Conservation (phyloP, 2,113 vertebrate genomes). For the Antechinus flavipes region DNA sequence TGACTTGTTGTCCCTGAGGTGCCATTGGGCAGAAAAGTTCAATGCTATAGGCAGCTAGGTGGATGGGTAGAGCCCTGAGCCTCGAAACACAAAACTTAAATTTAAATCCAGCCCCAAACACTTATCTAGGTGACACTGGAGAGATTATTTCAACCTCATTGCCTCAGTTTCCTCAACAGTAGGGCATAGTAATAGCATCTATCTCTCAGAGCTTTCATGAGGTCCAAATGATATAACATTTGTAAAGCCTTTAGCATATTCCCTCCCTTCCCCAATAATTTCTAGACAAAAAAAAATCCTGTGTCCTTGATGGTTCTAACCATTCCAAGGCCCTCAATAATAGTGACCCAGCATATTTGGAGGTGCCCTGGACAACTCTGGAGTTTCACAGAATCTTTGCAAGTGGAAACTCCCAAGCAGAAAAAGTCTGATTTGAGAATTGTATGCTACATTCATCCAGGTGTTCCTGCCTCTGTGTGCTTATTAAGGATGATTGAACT, state of each 20-base stretch:
- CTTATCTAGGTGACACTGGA: not conserved
- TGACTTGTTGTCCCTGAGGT: not conserved
- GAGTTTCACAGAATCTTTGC: not conserved
- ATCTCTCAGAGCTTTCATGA: not conserved
- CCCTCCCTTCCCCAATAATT: not conserved
- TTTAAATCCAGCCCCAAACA: not conserved
- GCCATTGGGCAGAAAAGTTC: not conserved
- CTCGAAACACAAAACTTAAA: not conserved
- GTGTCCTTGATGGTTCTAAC: not conserved
- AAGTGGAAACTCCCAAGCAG: not conserved
- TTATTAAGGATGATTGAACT: not conserved
- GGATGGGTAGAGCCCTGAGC: not conserved
- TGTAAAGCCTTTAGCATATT: not conserved
- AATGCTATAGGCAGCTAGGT: not conserved
- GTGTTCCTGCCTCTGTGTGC: not conserved
- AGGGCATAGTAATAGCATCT: not conserved
- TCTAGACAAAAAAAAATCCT: not conserved
- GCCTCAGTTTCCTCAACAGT: not conserved
- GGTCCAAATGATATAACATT: not conserved
- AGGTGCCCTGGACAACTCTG: not conserved
- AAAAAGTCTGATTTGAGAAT: not conserved
- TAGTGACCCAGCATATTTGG: not conserved
- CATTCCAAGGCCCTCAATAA: not conserved
- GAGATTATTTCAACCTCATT: not conserved
- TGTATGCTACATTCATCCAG: not conserved